Conservation (phyloP, 2,888 invertebrate species). For the Microctonus aethiopoides region DNA sequence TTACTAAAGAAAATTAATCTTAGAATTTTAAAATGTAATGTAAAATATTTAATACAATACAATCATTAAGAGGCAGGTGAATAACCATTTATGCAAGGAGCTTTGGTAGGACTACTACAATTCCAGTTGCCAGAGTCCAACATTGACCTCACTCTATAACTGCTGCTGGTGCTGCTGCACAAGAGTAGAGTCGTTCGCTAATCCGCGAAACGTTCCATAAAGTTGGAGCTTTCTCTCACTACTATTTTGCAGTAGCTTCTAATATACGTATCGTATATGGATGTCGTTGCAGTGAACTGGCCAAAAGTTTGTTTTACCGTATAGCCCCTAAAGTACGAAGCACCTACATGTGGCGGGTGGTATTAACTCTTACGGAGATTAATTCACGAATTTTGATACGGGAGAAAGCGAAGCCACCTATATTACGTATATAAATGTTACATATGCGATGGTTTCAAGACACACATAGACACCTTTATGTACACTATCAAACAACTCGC, state of each 20-base stretch:
- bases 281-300: slow-evolving; percentile 14
- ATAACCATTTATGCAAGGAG: slow-evolving; percentile 19
- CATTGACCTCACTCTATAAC: slow-evolving; percentile 21
- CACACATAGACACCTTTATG: slow-evolving; percentile 7
- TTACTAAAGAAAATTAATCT: no score
- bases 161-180: slow-evolving; percentile 28
- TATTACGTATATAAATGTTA: not conserved
- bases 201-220: slow-evolving; percentile 46
- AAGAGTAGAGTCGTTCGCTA: slow-evolving; percentile 39
- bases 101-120: slow-evolving; percentile 28
- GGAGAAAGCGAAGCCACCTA: slow-evolving; percentile 10
- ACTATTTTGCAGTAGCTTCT: slow-evolving; percentile 13
- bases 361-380: slow-evolving; percentile 45
- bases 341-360: slow-evolving; percentile 41
- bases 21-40: no score
- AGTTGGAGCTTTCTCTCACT: slow-evolving; percentile 42
- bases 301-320: slow-evolving; percentile 43
- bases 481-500: not conserved
- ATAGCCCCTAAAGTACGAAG: slow-evolving; percentile 36
- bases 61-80: not conserved
- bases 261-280: not conserved
- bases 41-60: not conserved
- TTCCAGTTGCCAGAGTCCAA: slow-evolving; percentile 26
- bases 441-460: slow-evolving; percentile 9
- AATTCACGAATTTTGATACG: slow-evolving; percentile 40